Base-by-base conservation (phyloP, 2,888 invertebrate genomes). In the Xanthia togata region DNA sequence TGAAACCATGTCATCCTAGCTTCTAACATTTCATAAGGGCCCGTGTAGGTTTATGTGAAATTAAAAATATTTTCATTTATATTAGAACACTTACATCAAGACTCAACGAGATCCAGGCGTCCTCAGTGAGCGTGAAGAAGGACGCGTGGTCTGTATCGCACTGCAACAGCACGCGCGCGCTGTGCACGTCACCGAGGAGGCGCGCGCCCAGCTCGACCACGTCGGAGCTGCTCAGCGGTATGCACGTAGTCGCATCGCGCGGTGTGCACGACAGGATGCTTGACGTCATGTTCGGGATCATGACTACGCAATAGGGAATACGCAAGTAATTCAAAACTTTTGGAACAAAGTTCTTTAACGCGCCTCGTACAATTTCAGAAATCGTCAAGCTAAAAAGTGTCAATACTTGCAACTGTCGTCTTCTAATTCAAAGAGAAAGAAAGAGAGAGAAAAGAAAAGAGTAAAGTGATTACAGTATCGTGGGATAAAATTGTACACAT, bases 71-170 rank as follows among this genome's bases (percentile, higher is more conserved):
- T 47, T 57, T 57, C 0, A 17, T 31, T 35, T 68, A 1, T 35
- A 68, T 68, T 20, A 20, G 2, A 57, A 38, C 6, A 85, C 90
- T 89, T 11, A 94, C 95, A 76, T 94, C 90, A n/a, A 95, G 65
- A 38, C 64, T 75, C 50, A 80, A 92, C 0, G 91, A 83, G 6
- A 91, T 70, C 96, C 96, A 96, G 1, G 92, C 90, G 17, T 95
- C 94, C 60, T 95, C 96, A 0, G 93, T 89, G 11, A 96, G 75
- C 17, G 95, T 31, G 79, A 95, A 95, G 88, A 96, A 95, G 4
- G 89, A 67, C 1, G 92, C 94, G 77, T 94, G 94, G 0, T 78
- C 69, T 0, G 89, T 90, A 2, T 78, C 83, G 74, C 93, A 93
- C 73, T 88, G 82, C 65, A 95, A 81, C 50, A 90, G 70, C 55